These are phyloP conservation scores for Oryzias sinensis DNA, from an alignment of 2,797 vertebrate species.

Conservation along the genomic window DNA sequence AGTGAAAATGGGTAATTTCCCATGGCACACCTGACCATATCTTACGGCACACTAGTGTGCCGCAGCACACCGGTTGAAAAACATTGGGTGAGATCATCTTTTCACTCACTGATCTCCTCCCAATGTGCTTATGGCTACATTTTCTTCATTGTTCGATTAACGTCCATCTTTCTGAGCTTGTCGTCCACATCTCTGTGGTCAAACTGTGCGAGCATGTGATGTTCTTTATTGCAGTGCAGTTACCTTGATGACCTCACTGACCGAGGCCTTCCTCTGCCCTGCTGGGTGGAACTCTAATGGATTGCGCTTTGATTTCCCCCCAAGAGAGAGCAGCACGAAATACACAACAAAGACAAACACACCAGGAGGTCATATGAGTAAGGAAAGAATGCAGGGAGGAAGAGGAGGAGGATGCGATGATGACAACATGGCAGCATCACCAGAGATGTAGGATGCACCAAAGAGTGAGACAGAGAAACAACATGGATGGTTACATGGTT, in stretches of 20 bases:
- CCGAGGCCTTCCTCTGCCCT: constrained; percentile 89
- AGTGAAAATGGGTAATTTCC: too few relatives aligned
- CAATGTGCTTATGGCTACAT: too few relatives aligned
- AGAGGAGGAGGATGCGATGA: constrained; percentile 29
- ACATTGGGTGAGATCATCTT: too few relatives aligned
- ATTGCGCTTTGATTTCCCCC: constrained; percentile 87
- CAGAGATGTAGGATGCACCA: constrained; percentile 15
- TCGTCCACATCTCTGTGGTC: constrained; percentile 21
- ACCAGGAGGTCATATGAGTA: constrained; percentile 81
- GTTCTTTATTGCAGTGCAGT: constrained; percentile 64
- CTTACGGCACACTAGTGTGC: too few relatives aligned
- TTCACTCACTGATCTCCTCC: too few relatives aligned
- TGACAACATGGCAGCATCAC: constrained; percentile 11
- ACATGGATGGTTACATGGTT: constrained; percentile 59
- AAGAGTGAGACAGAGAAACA: constrained; percentile 43
- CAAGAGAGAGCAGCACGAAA: constrained; percentile 78
- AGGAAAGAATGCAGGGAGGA: constrained; percentile 77
- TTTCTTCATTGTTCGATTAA: too few relatives aligned
- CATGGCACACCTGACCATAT: too few relatives aligned
- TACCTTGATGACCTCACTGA: constrained; percentile 95
- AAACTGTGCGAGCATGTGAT: background rate
- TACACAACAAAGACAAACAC: constrained; percentile 24
- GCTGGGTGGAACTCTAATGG: constrained; percentile 93
- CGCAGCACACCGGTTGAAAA: too few relatives aligned
- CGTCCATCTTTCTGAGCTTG: background rate